Percentiles rank a stretch among this genome's conserved stretches.
Conservation (phyloP, 1,140 invertebrate genomes). For the Anastrepha obliqua region DNA sequence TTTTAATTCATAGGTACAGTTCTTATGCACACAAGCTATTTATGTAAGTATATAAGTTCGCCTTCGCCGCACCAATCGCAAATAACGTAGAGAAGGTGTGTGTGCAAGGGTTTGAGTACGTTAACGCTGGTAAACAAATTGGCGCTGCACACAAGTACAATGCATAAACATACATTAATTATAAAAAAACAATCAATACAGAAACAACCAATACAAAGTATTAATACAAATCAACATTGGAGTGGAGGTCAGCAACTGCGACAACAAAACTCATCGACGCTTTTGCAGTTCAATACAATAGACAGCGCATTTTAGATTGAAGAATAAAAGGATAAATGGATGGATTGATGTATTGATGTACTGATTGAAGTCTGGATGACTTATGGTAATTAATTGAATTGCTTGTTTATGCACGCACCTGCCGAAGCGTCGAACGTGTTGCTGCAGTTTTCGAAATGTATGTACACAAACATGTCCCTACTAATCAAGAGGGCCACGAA, state of each 20-base stretch:
- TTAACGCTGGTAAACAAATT: not conserved
- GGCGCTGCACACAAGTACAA: not conserved
- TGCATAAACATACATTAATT: not conserved
- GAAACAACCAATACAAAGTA: not conserved
- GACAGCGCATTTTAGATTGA: not conserved
- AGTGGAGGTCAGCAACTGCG: constrained; percentile 22
- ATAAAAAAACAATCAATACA: not conserved
- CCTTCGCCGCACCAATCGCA: not conserved
- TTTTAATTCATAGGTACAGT: not conserved
- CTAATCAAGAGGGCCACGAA: not conserved
- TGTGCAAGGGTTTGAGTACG: not conserved
- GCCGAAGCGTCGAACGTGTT: not conserved
- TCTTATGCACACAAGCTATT: not conserved
- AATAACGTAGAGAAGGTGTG: not conserved
- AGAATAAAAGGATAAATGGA: not conserved
- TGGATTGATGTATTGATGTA: not conserved
- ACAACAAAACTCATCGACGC: not conserved
- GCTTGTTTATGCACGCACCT: not conserved
- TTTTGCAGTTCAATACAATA: not conserved
- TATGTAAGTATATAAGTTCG: not conserved
- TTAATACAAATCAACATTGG: not conserved
- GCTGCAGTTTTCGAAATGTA: not conserved
- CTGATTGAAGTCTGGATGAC: not conserved
- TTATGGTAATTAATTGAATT: not conserved
- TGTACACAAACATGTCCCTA: not conserved